phyloP scores from a whole-genome alignment of 1,140 invertebrate species.

The Idris sp. region DNA sequence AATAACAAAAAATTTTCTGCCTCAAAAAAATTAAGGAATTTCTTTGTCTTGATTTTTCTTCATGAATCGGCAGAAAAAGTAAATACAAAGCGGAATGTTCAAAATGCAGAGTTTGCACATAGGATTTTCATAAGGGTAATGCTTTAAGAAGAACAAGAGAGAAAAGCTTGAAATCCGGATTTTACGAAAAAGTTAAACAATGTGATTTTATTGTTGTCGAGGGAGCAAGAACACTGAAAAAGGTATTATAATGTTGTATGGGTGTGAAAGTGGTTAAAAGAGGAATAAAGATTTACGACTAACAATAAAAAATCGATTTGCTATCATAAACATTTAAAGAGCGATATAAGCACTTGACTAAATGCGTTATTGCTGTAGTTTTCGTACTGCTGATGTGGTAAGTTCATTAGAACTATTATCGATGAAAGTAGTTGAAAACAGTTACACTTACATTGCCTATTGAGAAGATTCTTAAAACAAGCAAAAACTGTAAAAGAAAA shows the following conservation, averaged over 20 bases:
- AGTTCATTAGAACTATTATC: conserved; percentile 50
- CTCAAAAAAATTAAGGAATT: no score
- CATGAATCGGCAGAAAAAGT: conserved; percentile 3
- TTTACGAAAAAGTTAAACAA: conserved; percentile 16
- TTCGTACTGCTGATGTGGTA: conserved; percentile 29
- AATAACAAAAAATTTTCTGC: no score
- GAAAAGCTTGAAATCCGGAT: conserved; percentile 13
- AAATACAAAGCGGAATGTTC: no score
- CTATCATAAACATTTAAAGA: conserved; percentile 49
- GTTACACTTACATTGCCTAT: conserved; percentile 25
- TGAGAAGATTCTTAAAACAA: conserved; percentile 12
- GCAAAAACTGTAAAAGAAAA: no score
- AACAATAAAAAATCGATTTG: conserved; percentile 49
- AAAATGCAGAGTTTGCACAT: conserved; percentile 3
- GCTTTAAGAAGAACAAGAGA: conserved; percentile 13
- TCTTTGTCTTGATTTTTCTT: no score
- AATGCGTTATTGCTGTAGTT: conserved; percentile 33
- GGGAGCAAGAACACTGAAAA: no score
- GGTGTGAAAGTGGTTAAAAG: background rate
- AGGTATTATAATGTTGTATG: no score
- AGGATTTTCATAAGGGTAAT: conserved; percentile 9
- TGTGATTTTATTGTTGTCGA: conserved; percentile 6
- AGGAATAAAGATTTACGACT: conserved; percentile 30
- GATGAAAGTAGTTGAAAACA: conserved; percentile 21
- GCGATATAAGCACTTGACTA: conserved; percentile 36